These are phyloP conservation scores for Salvator merianae DNA, from an alignment of 2,113 vertebrate species.

Conservation along the genomic window DNA sequence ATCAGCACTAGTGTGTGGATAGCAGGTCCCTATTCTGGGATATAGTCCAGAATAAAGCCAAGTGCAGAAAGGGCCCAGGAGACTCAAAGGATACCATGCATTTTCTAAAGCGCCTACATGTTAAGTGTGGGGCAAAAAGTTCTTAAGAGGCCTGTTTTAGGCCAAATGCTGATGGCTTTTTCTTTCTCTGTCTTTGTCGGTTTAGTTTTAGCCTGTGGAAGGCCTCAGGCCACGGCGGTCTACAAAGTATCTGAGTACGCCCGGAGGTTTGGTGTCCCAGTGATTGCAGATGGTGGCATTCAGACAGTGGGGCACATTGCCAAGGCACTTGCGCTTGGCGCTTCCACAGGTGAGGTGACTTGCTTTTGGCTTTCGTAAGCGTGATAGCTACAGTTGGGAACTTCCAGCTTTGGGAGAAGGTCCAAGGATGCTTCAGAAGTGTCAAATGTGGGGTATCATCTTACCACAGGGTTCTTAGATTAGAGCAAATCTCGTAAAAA, in stretches of 20 bases:
- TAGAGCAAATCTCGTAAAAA: background rate
- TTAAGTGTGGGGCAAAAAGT: conserved; percentile 1
- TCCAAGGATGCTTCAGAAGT: background rate
- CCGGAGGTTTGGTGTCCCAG: conserved; percentile 89
- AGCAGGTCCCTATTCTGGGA: no score
- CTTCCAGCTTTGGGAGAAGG: background rate
- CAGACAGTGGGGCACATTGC: conserved; percentile 93
- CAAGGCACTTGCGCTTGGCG: conserved; percentile 93
- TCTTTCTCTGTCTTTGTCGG: conserved; percentile 2
- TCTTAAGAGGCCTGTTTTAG: background rate
- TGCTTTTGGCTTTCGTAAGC: background rate
- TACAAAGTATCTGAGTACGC: conserved; percentile 98
- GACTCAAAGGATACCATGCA: background rate
- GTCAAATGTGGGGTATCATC: background rate
- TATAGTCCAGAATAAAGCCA: no score
- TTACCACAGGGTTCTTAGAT: background rate
- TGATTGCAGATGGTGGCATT: conserved; percentile 95
- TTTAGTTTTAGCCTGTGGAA: conserved; percentile 92
- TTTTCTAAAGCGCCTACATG: background rate
- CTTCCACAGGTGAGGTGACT: conserved; percentile 88
- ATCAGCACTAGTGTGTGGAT: no score
- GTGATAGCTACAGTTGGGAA: background rate
- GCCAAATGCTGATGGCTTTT: background rate
- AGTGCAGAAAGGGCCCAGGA: no score
- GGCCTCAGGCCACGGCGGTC: conserved; percentile 95